Conservation (phyloP, 2,113 vertebrate genomes). For the Hylia prasina region DNA sequence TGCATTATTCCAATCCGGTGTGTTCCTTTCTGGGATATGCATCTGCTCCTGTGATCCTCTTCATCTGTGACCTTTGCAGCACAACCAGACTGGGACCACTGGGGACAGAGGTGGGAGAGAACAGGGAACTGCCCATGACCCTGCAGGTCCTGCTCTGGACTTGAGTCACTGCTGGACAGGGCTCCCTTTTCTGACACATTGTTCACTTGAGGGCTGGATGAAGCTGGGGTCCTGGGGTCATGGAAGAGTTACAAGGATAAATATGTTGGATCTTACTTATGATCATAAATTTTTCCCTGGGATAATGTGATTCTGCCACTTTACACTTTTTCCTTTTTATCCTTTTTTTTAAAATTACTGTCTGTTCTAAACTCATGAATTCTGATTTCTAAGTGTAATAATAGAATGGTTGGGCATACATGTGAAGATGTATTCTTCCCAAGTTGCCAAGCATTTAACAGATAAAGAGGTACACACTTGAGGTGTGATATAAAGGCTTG, state of each 20-base stretch:
- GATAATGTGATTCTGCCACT: neutral
- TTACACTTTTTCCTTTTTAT: neutral
- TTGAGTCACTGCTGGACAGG: rapidly evolving
- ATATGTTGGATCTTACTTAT: neutral
- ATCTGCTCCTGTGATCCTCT: neutral
- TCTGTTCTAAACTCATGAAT: neutral
- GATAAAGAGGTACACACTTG: neutral
- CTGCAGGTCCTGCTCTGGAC: neutral
- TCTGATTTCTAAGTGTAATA: neutral
- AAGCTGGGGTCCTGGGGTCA: neutral
- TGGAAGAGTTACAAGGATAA: neutral
- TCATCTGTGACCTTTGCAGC: neutral
- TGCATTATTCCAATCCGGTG: rapidly evolving
- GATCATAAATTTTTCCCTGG: neutral
- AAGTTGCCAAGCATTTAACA: neutral
- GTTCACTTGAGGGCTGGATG: neutral
- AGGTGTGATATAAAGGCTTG: neutral
- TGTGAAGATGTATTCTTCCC: neutral
- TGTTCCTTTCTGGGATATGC: neutral
- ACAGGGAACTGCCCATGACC: neutral
- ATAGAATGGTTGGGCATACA: neutral
- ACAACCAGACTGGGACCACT: neutral
- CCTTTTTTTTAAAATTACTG: neutral
- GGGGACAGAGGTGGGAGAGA: neutral
- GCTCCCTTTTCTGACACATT: neutral